Conservation (phyloP, 2,797 vertebrate genomes). For the Mallotus villosus region DNA sequence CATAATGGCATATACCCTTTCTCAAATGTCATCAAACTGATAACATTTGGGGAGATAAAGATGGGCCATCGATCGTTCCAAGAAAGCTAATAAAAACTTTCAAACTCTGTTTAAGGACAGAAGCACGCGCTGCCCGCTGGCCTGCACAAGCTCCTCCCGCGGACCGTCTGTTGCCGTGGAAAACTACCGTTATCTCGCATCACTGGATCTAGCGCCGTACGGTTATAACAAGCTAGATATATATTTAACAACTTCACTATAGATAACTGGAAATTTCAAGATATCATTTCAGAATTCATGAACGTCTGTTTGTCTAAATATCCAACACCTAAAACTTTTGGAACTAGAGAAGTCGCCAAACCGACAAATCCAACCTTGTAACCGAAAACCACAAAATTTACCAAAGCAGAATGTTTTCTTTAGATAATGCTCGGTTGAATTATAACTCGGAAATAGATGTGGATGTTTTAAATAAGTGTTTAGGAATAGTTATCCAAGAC, state of each 20-base stretch:
- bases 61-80: not conserved
- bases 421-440: not conserved
- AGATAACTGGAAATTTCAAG: not conserved
- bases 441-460: not conserved
- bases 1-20: not conserved
- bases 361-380: conserved; percentile 1
- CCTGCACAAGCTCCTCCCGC: conserved; percentile 62
- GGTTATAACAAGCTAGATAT: not conserved
- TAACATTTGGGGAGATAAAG: not conserved
- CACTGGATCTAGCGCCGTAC: conserved; percentile 35
- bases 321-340: conserved; percentile 23
- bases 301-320: not conserved
- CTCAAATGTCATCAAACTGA: not conserved
- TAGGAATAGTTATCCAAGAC: not conserved
- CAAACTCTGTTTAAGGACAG: not conserved
- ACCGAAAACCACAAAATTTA: not conserved
- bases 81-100: conserved; percentile 3
- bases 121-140: no score
- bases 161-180: conserved; percentile 33
- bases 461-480: not conserved
- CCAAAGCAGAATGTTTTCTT: not conserved
- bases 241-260: not conserved
- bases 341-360: not conserved
- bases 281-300: not conserved
- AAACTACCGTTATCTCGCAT: conserved; percentile 71